Percentiles rank a stretch among this genome's conserved stretches.
phyloP scores from a whole-genome alignment of 2,113 vertebrate genomes.

The Carollia perspicillata region DNA sequence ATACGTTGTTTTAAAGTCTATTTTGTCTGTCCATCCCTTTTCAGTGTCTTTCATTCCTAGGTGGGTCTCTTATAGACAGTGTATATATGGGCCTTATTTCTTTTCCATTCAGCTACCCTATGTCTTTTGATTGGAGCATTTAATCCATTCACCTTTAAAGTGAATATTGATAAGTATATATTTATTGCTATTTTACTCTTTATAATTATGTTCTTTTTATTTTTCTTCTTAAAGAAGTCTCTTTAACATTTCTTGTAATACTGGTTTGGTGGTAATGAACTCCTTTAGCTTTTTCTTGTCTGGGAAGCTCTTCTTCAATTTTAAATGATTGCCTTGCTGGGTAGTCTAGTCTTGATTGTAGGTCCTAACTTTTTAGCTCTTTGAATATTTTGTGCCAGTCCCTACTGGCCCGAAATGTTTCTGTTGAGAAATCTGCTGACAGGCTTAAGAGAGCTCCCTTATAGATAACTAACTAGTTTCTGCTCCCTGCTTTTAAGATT shows the following conservation, averaged over 20 bases:
- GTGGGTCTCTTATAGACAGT: not conserved
- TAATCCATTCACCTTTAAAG: not conserved
- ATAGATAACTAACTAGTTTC: not conserved
- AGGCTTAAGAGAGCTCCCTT: not conserved
- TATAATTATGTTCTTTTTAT: not conserved
- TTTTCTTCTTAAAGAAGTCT: not conserved
- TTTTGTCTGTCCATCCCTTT: not conserved
- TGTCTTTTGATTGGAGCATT: not conserved
- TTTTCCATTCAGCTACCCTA: not conserved
- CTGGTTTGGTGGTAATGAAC: not conserved
- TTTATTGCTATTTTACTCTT: not conserved
- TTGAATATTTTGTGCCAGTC: not conserved
- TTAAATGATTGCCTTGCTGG: not conserved
- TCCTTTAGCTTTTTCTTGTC: not conserved
- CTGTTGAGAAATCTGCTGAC: not conserved
- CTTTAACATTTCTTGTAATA: not conserved
- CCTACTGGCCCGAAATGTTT: not conserved
- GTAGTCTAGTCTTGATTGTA: not conserved
- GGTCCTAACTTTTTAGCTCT: not conserved
- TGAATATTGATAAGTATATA: not conserved
- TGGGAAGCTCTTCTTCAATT: not conserved
- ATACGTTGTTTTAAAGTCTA: not conserved
- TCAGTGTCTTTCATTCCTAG: not conserved
- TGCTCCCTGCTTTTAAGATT: not conserved
- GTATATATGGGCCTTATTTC: not conserved